phyloP scores from a whole-genome alignment of 2,888 invertebrate species.

The Melanostoma scalare region DNA sequence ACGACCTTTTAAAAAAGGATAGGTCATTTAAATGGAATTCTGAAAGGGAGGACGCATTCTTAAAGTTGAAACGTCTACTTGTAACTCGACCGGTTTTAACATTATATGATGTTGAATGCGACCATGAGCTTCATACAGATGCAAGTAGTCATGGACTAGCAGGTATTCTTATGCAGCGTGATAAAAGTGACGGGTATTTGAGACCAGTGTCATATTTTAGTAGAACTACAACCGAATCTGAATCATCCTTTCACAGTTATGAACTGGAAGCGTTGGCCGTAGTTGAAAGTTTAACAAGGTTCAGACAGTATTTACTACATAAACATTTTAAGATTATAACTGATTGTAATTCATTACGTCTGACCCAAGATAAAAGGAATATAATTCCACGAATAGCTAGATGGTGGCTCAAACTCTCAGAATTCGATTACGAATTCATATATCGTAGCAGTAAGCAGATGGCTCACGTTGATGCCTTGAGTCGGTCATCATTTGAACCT shows the following conservation, averaged over 20 bases:
- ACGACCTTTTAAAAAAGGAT: neutral
- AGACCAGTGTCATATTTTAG: slow-evolving; percentile 38
- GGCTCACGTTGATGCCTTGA: too few relatives aligned
- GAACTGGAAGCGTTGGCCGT: slow-evolving; percentile 54
- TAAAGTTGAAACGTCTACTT: neutral
- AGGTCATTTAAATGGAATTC: slow-evolving; percentile 1
- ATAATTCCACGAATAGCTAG: slow-evolving; percentile 34
- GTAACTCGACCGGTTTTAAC: slow-evolving; percentile 16
- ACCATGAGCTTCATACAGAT: slow-evolving; percentile 50
- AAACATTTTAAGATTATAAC: slow-evolving; percentile 53
- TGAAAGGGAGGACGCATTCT: slow-evolving; percentile 7
- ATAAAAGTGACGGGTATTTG: neutral
- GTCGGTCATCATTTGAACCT: too few relatives aligned
- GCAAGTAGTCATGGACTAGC: slow-evolving; percentile 39
- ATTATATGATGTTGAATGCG: slow-evolving; percentile 40
- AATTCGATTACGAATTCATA: too few relatives aligned
- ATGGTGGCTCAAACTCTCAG: slow-evolving; percentile 75
- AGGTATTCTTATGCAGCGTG: slow-evolving; percentile 42
- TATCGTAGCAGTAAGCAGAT: too few relatives aligned
- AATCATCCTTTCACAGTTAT: slow-evolving; percentile 51
- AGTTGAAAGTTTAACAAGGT: slow-evolving; percentile 43
- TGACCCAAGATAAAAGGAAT: slow-evolving; percentile 29
- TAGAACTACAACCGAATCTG: slow-evolving; percentile 28
- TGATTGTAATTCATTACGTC: slow-evolving; percentile 53
- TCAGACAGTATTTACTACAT: slow-evolving; percentile 59